Evolutionary conservation across 2,113 vertebrate species (phyloP).

Genomic region (Calidris pygmaea): DNA sequence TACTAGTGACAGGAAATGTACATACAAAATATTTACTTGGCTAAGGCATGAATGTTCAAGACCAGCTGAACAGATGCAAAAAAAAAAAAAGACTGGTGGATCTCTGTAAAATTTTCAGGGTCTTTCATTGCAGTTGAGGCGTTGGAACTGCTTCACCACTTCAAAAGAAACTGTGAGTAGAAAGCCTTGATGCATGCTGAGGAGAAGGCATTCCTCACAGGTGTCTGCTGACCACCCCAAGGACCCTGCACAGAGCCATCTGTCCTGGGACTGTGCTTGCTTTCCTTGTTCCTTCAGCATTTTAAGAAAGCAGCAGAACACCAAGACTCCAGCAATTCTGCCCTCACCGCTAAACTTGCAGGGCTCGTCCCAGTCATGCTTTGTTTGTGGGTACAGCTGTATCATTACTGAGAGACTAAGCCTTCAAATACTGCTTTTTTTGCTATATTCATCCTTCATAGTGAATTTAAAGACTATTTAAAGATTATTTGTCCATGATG

Average conservation of each 20-base stretch:
- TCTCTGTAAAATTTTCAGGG: neutral
- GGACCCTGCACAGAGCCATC: neutral
- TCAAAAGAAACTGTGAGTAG: neutral
- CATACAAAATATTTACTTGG: neutral
- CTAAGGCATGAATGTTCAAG: neutral
- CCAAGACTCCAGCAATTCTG: neutral
- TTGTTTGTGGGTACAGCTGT: neutral
- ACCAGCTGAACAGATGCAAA: neutral
- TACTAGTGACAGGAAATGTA: neutral
- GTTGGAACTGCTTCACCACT: neutral
- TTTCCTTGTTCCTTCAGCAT: neutral
- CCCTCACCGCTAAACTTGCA: neutral
- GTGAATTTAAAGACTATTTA: neutral
- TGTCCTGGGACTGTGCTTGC: neutral
- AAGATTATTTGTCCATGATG: neutral
- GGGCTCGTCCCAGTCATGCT: neutral
- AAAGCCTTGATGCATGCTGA: neutral
- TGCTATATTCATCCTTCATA: neutral
- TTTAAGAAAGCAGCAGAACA: neutral
- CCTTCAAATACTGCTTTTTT: neutral
- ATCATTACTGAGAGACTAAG: neutral
- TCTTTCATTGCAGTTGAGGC: neutral
- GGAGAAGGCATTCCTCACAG: neutral
- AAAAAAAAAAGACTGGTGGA: neutral
- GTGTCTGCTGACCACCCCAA: neutral